Evolutionary conservation across 2,113 vertebrate species (phyloP).

Genomic region (Anthoscopus minutus): DNA sequence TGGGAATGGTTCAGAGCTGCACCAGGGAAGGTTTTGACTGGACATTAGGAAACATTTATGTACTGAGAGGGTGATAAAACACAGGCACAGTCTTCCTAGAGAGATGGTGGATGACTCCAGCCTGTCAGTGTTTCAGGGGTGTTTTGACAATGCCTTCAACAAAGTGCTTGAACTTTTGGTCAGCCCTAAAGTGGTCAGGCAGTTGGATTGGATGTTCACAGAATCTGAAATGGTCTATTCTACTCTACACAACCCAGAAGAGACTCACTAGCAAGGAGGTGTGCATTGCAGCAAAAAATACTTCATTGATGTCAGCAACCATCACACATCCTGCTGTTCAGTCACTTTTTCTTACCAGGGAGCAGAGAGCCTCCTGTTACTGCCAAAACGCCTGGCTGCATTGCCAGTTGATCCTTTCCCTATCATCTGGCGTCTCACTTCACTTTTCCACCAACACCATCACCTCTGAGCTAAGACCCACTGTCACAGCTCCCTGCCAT

Average conservation of each 20-base stretch:
- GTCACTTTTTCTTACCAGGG: background rate
- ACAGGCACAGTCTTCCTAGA: background rate
- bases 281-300: background rate
- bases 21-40: background rate
- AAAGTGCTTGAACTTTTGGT: background rate
- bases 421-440: background rate
- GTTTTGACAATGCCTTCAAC: background rate
- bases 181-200: background rate
- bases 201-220: background rate
- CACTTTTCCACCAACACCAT: background rate
- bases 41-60: background rate
- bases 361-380: background rate
- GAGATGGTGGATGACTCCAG: background rate
- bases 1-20: background rate
- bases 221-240: background rate
- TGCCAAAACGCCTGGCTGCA: background rate
- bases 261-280: background rate
- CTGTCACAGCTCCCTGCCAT: background rate
- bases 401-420: background rate
- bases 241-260: background rate
- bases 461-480: background rate
- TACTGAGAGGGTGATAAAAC: background rate
- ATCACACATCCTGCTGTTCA: background rate
- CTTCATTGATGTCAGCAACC: background rate
- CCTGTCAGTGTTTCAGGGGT: background rate